phyloP scores from a whole-genome alignment of 2,888 invertebrate species.

The Lithophane leautieri region DNA sequence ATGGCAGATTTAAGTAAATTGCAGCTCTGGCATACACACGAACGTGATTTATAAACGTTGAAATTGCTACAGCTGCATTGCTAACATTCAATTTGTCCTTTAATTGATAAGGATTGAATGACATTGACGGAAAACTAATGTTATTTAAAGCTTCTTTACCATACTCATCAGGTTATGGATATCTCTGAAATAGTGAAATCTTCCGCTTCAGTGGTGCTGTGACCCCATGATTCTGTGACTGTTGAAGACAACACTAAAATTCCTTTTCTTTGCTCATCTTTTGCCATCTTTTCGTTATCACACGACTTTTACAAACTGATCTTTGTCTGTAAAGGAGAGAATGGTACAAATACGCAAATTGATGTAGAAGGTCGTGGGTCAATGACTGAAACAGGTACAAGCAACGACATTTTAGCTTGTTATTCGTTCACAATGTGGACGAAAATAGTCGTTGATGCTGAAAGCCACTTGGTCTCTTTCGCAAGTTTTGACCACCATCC shows the following conservation, averaged over 20 bases:
- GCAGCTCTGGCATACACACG: conserved; percentile 2
- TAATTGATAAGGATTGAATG: conserved; percentile 27
- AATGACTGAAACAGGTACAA: not conserved
- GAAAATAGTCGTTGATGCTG: not conserved
- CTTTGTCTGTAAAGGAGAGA: not conserved
- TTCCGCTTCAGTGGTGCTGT: not conserved
- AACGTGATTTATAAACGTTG: conserved; percentile 45
- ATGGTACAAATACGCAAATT: not conserved
- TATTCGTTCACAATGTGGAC: not conserved
- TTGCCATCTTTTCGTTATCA: not conserved
- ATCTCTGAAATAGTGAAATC: not conserved
- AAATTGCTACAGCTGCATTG: conserved; percentile 24
- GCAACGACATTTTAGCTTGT: not conserved
- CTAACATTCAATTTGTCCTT: conserved; percentile 28
- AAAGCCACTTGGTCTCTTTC: not conserved
- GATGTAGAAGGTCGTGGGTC: not conserved
- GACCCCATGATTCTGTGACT: not conserved
- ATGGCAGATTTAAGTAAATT: conserved; percentile 46
- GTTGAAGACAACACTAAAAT: not conserved
- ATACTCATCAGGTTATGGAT: not conserved
- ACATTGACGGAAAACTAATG: conserved; percentile 2
- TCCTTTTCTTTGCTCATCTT: not conserved
- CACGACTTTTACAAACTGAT: not conserved
- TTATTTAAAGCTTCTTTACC: not conserved
- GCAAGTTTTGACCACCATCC: not conserved